phyloP scores from a whole-genome alignment of 1,140 invertebrate species.

The Goniozus legneri region DNA sequence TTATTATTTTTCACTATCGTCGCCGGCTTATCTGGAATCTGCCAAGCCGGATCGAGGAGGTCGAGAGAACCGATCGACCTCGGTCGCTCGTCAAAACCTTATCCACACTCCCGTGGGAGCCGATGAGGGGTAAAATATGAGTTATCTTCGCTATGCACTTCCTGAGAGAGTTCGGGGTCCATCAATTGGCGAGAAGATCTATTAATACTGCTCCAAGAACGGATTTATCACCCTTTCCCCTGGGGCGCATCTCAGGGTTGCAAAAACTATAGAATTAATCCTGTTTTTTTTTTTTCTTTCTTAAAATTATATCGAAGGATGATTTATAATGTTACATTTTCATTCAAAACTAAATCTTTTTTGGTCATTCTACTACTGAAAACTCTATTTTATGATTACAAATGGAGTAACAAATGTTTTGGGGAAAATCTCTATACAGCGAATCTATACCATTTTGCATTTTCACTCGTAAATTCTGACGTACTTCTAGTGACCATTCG shows the following conservation, averaged over 20 bases:
- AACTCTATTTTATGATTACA: too few species aligned
- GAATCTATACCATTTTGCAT: too few species aligned
- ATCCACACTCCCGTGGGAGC: constrained; percentile 34
- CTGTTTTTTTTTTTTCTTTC: too few species aligned
- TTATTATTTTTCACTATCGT: constrained; percentile 1
- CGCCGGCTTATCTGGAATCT: constrained; percentile 18
- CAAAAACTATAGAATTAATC: too few species aligned
- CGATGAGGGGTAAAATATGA: constrained; percentile 43
- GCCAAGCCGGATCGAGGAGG: constrained; percentile 7
- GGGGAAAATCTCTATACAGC: too few species aligned
- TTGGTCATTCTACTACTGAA: too few species aligned
- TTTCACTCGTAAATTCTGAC: too few species aligned
- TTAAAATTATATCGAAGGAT: too few species aligned
- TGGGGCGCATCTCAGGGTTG: constrained; percentile 27
- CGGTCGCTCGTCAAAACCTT: constrained; percentile 38
- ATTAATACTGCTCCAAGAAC: constrained; percentile 42
- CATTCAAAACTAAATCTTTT: too few species aligned
- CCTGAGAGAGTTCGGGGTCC: constrained; percentile 35
- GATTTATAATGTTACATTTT: too few species aligned
- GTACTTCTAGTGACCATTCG: too few species aligned
- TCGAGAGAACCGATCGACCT: constrained; percentile 26
- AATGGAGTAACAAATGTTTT: too few species aligned
- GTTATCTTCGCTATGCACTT: constrained; percentile 23
- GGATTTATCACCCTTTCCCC: constrained; percentile 33
- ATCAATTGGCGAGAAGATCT: constrained; percentile 43